Evolutionary conservation across 2,113 vertebrate species (phyloP).

Genomic region (Sinocyclocheilus anophthalmus): DNA sequence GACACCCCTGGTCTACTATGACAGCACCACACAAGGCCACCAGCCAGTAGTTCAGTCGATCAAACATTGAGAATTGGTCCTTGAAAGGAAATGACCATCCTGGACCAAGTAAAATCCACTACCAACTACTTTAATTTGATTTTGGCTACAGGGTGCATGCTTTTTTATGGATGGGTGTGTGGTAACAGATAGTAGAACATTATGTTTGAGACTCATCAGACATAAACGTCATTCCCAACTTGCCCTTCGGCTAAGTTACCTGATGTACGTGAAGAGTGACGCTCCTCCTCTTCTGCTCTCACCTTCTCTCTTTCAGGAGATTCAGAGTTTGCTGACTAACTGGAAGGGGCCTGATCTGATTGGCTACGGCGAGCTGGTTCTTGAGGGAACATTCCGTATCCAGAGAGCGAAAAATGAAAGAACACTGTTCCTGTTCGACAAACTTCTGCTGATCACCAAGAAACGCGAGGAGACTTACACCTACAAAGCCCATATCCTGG

Average conservation of each 20-base stretch:
- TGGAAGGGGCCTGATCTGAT: constrained; percentile 98
- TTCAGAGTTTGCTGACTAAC: constrained; percentile 95
- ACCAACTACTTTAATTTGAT: neutral
- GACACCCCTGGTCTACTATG: neutral
- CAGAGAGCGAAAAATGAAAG: constrained; percentile 96
- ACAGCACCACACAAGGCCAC: neutral
- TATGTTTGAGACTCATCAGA: constrained; percentile 7
- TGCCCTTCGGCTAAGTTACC: neutral
- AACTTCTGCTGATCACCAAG: constrained; percentile 93
- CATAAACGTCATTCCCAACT: neutral
- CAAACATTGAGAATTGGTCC: neutral
- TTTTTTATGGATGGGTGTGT: neutral
- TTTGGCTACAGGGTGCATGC: neutral
- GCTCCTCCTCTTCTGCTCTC: neutral
- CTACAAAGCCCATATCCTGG: constrained; percentile 97
- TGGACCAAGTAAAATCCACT: neutral
- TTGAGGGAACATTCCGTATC: constrained; percentile 95
- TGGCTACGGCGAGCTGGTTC: constrained; percentile 92
- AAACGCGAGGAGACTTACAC: constrained; percentile 93
- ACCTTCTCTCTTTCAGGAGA: constrained; percentile 80
- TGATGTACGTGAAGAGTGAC: neutral
- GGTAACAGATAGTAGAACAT: neutral
- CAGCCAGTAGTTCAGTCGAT: neutral
- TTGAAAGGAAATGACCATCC: constrained; percentile 1
- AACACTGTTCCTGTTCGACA: constrained; percentile 95